Percentiles rank a stretch among this genome's conserved stretches.
These are phyloP conservation scores for Brachyopa scutellaris DNA, from an alignment of 2,888 invertebrate species.

Conservation along the genomic window DNA sequence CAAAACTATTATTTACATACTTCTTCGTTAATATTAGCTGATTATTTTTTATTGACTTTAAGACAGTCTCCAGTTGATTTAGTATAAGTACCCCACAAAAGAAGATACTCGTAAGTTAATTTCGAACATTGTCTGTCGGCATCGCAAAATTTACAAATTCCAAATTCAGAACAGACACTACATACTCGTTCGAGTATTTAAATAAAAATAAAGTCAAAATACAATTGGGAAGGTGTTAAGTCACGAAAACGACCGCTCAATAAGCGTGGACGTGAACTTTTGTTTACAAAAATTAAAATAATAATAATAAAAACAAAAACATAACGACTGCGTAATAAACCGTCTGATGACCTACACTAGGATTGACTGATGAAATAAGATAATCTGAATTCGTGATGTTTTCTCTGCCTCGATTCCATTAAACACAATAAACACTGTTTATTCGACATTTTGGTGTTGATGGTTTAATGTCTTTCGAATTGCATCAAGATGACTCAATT, in stretches of 20 bases:
- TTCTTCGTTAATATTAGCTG: too few relatives aligned
- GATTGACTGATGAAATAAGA: conserved; percentile 6
- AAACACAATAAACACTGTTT: conserved; percentile 55
- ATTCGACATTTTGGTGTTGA: conserved; percentile 52
- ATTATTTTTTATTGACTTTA: too few relatives aligned
- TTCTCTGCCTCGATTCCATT: conserved; percentile 20
- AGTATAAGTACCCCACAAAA: too few relatives aligned
- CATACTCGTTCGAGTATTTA: too few relatives aligned
- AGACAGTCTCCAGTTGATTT: too few relatives aligned
- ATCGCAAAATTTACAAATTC: too few relatives aligned
- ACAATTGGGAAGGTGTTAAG: conserved; percentile 13
- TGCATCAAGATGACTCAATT: conserved; percentile 57
- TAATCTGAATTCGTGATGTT: conserved; percentile 33
- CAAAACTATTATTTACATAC: too few relatives aligned
- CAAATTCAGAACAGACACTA: too few relatives aligned
- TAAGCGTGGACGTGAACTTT: neutral
- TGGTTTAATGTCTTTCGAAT: conserved; percentile 35
- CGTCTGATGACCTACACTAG: conserved; percentile 22
- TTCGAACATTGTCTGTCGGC: too few relatives aligned
- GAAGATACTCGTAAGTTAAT: too few relatives aligned
- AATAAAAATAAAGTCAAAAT: too few relatives aligned
- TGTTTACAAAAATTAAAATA: conserved; percentile 9
- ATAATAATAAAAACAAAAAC: neutral
- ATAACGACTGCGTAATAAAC: neutral
- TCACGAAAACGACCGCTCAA: conserved; percentile 9